Conservation (phyloP, 35 echinoderm and acorn worm species). For the Apostichopus japonicus region DNA sequence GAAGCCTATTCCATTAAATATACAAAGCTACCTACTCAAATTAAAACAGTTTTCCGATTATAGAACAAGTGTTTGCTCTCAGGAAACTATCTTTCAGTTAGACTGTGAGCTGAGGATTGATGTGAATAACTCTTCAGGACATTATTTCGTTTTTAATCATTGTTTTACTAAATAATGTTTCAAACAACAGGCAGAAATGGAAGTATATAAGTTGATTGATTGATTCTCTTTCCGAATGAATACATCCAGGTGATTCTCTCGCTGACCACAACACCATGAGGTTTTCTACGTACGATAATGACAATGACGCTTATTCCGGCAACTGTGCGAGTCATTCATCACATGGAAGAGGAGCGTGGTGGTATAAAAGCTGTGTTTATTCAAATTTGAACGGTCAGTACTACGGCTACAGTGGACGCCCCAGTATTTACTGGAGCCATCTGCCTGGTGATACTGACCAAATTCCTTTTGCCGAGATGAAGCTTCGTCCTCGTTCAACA, state of each 20-base stretch:
- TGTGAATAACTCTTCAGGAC: too few species aligned
- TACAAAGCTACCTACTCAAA: too few species aligned
- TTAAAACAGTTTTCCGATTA: too few species aligned
- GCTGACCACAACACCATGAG: conserved; percentile 2
- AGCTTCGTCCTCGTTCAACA: neutral
- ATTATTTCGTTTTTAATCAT: too few species aligned
- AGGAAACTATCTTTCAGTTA: too few species aligned
- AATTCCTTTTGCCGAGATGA: conserved; percentile 30
- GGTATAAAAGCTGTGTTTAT: conserved; percentile 6
- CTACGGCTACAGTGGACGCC: neutral
- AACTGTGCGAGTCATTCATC: conserved; percentile 15
- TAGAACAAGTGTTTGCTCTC: too few species aligned
- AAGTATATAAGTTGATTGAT: too few species aligned
- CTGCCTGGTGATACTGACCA: conserved; percentile 17
- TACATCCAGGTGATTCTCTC: conserved; percentile 35
- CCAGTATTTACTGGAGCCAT: neutral
- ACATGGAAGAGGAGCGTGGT: conserved; percentile 22
- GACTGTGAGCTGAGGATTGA: too few species aligned
- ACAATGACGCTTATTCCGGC: neutral
- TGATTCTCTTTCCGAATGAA: too few species aligned
- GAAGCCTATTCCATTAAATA: too few species aligned
- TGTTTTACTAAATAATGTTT: too few species aligned
- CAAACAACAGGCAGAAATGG: too few species aligned
- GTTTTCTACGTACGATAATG: conserved; percentile 32
- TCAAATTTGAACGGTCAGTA: conserved; percentile 50